These are phyloP conservation scores for Scytalopus superciliaris DNA, from an alignment of 2,113 vertebrate species.

Conservation along the genomic window DNA sequence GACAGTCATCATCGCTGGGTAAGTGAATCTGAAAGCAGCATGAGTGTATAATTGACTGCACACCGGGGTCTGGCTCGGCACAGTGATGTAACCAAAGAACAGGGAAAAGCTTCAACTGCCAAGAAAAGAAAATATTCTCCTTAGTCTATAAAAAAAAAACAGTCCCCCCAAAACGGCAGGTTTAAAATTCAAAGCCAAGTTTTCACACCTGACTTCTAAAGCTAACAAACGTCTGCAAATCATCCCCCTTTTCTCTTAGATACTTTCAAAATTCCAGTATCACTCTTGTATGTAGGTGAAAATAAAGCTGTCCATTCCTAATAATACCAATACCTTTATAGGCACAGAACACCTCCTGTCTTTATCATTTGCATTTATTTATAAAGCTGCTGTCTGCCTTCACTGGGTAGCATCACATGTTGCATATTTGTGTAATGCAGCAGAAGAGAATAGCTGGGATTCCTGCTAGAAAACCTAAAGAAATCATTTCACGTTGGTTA, in stretches of 20 bases:
- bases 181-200: slow-evolving; percentile 8
- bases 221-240: not conserved
- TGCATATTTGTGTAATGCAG: slow-evolving; percentile 34
- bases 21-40: slow-evolving; percentile 50
- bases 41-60: slow-evolving; percentile 42
- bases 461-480: slow-evolving; percentile 45
- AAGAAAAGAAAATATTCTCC: slow-evolving; percentile 12
- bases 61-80: slow-evolving; percentile 9
- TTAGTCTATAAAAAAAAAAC: not conserved
- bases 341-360: not conserved
- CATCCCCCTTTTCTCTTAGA: not conserved
- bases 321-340: not conserved
- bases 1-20: slow-evolving; percentile 41
- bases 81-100: not conserved
- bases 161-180: not conserved
- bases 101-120: not conserved
- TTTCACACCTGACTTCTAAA: not conserved
- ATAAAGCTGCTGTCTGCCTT: not conserved
- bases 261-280: not conserved
- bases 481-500: slow-evolving; percentile 18
- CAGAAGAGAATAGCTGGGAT: slow-evolving; percentile 38
- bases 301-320: not conserved
- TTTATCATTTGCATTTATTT: slow-evolving; percentile 33
- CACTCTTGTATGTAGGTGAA: not conserved
- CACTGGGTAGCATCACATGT: not conserved